These are phyloP conservation scores for Podarcis lilfordi DNA, from an alignment of 2,797 vertebrate species.

Conservation along the genomic window DNA sequence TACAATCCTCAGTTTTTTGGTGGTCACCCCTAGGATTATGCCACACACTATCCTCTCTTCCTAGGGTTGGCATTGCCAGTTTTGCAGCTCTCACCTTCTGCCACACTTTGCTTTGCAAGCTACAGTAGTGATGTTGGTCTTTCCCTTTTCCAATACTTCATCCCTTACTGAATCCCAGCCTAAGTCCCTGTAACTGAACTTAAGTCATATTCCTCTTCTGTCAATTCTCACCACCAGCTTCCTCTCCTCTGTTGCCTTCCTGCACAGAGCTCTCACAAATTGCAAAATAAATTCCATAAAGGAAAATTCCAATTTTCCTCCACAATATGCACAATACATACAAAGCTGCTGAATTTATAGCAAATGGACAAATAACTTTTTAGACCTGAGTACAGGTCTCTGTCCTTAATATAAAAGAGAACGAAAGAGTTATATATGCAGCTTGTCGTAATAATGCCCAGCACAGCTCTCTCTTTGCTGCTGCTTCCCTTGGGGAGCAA, in stretches of 20 bases:
- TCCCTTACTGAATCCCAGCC: not conserved
- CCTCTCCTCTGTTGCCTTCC: not conserved
- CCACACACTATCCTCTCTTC: not conserved
- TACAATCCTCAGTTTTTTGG: not conserved
- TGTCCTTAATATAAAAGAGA: not conserved
- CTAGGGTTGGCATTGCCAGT: too few species aligned
- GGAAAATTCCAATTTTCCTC: not conserved
- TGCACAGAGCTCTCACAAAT: not conserved
- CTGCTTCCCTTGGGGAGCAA: not conserved
- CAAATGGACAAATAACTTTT: not conserved
- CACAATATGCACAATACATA: not conserved
- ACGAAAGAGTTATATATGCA: not conserved
- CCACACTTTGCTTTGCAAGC: too few species aligned
- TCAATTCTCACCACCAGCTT: not conserved
- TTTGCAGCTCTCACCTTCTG: too few species aligned
- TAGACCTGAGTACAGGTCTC: not conserved
- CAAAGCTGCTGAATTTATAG: not conserved
- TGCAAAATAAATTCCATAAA: not conserved
- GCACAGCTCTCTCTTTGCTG: not conserved
- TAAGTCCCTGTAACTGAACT: not conserved
- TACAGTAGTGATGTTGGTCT: too few species aligned
- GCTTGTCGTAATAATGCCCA: not conserved
- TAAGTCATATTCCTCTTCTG: not conserved
- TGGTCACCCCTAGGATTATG: not conserved
- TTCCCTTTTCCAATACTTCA: not conserved